Percentiles rank a stretch among this genome's conserved stretches.
These are phyloP conservation scores for Aulostomus chinensis DNA, from an alignment of 2,797 vertebrate genomes.

Conservation along the genomic window DNA sequence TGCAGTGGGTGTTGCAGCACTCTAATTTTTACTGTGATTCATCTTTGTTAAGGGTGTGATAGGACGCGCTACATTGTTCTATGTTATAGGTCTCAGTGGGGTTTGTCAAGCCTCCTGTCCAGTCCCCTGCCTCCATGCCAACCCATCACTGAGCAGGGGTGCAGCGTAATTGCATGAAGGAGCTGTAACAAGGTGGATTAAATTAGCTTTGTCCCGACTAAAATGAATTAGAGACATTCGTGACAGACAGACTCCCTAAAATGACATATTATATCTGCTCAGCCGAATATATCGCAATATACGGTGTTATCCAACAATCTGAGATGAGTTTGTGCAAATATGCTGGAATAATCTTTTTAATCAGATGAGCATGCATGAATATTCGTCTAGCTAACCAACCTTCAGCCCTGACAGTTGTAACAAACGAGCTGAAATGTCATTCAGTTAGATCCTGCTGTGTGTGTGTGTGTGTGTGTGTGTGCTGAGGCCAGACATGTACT, in stretches of 20 bases:
- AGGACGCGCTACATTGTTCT: slow-evolving; percentile 24
- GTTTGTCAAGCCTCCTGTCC: slow-evolving; percentile 24
- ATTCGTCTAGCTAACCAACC: slow-evolving; percentile 17
- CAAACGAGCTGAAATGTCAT: slow-evolving; percentile 21
- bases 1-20: slow-evolving; percentile 20
- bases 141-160: slow-evolving; percentile 46
- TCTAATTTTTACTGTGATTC: slow-evolving; percentile 28
- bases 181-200: slow-evolving; percentile 72
- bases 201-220: slow-evolving; percentile 71
- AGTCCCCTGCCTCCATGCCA: slow-evolving; percentile 31
- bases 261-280: slow-evolving; percentile 53
- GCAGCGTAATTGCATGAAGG: slow-evolving; percentile 74
- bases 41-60: slow-evolving; percentile 41
- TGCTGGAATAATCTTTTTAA: slow-evolving; percentile 24
- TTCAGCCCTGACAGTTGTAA: slow-evolving; percentile 14
- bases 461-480: background rate
- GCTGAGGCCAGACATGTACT: background rate
- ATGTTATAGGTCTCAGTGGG: slow-evolving; percentile 31
- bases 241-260: slow-evolving; percentile 57
- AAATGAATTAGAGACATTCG: slow-evolving; percentile 68
- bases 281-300: slow-evolving; percentile 44
- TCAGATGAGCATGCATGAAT: slow-evolving; percentile 35
- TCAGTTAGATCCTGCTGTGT: slow-evolving; percentile 4
- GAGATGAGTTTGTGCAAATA: slow-evolving; percentile 26
- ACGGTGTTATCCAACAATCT: slow-evolving; percentile 8